Evolutionary conservation across 2,888 invertebrate species (phyloP).

Genomic region (Rugalucina vietnamica): DNA sequence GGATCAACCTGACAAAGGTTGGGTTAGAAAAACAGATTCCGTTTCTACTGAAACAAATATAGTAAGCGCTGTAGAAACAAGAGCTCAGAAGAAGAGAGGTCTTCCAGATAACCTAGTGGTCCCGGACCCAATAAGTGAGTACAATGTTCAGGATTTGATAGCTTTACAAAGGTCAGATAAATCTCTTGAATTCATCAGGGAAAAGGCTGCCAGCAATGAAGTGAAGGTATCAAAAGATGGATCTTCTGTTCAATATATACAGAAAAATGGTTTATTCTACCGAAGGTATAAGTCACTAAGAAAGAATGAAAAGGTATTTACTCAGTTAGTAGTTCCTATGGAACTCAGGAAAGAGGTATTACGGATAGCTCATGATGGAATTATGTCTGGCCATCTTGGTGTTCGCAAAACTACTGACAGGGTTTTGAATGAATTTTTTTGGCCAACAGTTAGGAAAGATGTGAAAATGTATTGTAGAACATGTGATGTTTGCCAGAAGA

Average conservation of each 20-base stretch:
- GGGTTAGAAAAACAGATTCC: no score
- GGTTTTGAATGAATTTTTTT: constrained; percentile 49
- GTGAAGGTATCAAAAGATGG: background rate
- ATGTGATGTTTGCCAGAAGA: constrained; percentile 54
- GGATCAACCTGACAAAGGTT: constrained; percentile 32
- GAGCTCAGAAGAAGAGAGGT: background rate
- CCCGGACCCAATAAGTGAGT: no score
- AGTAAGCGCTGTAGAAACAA: background rate
- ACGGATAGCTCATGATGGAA: constrained; percentile 55
- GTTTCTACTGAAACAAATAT: no score
- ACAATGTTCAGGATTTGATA: no score
- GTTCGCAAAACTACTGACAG: background rate
- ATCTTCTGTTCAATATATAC: background rate
- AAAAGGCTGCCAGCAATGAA: background rate
- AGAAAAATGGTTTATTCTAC: constrained; percentile 21
- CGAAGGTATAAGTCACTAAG: constrained; percentile 20
- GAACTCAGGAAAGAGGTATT: constrained; percentile 34
- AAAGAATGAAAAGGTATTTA: no score
- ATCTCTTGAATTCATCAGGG: no score
- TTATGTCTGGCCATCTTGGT: constrained; percentile 30
- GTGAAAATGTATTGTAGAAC: constrained; percentile 47
- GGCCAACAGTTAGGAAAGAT: constrained; percentile 49
- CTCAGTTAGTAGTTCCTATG: constrained; percentile 51
- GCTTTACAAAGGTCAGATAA: no score
- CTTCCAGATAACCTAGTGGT: no score